These are phyloP conservation scores for Apamea epomidion DNA, from an alignment of 2,888 invertebrate species.

Conservation along the genomic window DNA sequence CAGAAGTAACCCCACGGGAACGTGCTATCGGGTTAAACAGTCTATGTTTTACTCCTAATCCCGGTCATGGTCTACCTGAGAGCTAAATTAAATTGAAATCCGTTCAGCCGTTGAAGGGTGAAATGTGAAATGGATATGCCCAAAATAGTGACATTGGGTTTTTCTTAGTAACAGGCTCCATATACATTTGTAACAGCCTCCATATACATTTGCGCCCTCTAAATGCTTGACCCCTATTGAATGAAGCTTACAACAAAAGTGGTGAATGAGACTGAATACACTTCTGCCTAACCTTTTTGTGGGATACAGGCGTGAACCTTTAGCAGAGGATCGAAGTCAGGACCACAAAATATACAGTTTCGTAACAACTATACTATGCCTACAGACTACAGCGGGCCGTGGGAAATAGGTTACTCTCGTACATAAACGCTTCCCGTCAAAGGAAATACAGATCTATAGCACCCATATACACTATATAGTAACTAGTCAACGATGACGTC, in stretches of 20 bases:
- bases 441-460: constrained; percentile 18
- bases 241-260: neutral
- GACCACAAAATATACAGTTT: constrained; percentile 8
- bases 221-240: neutral
- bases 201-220: no score
- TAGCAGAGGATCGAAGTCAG: neutral
- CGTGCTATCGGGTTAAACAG: neutral
- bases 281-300: neutral
- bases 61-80: neutral
- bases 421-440: constrained; percentile 26
- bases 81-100: neutral
- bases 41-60: neutral
- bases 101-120: neutral
- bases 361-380: constrained; percentile 6
- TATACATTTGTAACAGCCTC: neutral
- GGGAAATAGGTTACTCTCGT: constrained; percentile 35
- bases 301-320: neutral
- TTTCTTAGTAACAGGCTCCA: neutral
- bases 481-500: constrained; percentile 1
- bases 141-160: no score
- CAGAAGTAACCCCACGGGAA: neutral
- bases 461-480: neutral
- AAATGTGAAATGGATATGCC: neutral
- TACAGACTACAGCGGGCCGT: constrained; percentile 19
- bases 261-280: neutral